Evolutionary conservation across 2,797 vertebrate species (phyloP).

Genomic region (Coluber constrictor): DNA sequence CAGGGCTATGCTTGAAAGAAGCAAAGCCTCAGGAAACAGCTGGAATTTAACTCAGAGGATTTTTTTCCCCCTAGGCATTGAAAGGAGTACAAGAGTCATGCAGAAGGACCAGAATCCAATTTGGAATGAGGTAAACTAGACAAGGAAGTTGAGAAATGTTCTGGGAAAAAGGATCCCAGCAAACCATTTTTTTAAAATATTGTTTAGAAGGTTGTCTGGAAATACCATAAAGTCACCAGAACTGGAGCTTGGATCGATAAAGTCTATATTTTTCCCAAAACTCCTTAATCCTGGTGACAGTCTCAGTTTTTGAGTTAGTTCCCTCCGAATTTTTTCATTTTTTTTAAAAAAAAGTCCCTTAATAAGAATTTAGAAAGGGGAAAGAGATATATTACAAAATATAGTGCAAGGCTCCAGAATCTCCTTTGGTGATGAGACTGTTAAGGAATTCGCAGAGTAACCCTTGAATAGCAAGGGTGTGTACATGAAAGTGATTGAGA

Average conservation of each 20-base stretch:
- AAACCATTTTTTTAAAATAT: neutral
- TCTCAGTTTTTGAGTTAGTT: neutral
- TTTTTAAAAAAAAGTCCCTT: too few relatives aligned
- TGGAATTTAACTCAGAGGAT: neutral
- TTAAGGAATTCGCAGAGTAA: too few relatives aligned
- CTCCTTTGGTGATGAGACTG: neutral
- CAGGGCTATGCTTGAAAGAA: neutral
- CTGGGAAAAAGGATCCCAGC: neutral
- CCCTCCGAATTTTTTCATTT: neutral
- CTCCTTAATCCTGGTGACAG: too few relatives aligned
- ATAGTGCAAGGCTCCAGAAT: neutral
- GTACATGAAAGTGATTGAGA: too few relatives aligned
- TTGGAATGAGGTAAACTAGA: constrained; percentile 60
- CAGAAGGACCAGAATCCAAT: constrained; percentile 55
- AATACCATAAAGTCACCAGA: neutral
- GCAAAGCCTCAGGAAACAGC: neutral
- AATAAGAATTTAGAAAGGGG: neutral
- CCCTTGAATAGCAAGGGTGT: too few relatives aligned
- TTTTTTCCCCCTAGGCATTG: constrained; percentile 42
- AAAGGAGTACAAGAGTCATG: constrained; percentile 45
- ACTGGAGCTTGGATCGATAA: neutral
- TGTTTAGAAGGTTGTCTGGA: neutral
- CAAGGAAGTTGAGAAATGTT: neutral
- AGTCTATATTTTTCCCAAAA: neutral
- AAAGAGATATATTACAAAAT: neutral